Percentiles rank a stretch among this genome's conserved stretches.
Conservation (phyloP, 2,888 invertebrate species). For the Ochropleura leucogaster region DNA sequence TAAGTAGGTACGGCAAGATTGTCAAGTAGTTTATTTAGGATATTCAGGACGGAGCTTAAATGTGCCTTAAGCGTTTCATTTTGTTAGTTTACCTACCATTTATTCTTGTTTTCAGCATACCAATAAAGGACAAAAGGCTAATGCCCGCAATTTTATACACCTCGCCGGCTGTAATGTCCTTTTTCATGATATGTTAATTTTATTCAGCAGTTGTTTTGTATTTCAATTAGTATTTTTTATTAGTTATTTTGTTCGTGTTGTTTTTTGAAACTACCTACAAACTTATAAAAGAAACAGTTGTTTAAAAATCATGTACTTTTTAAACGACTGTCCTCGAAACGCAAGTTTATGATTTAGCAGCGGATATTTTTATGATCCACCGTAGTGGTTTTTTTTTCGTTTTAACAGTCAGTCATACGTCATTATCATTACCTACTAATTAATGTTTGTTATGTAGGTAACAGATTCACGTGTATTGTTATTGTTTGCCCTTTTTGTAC, state of each 20-base stretch:
- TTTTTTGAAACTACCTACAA: conserved; percentile 5
- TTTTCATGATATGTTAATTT: conserved; percentile 56
- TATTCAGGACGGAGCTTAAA: conserved; percentile 8
- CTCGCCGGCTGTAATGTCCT: conserved; percentile 42
- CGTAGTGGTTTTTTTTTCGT: background rate
- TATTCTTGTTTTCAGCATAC: conserved; percentile 62
- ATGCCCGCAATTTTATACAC: conserved; percentile 58
- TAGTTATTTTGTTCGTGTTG: conserved; percentile 23
- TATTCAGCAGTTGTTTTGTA: conserved; percentile 55
- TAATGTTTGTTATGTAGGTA: too few relatives aligned
- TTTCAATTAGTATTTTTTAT: conserved; percentile 45
- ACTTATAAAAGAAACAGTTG: too few relatives aligned
- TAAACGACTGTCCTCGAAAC: background rate
- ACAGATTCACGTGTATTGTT: too few relatives aligned
- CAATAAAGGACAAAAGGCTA: conserved; percentile 63
- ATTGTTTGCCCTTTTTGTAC: too few relatives aligned
- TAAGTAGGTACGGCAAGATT: too few relatives aligned
- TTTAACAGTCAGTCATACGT: too few relatives aligned
- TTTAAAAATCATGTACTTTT: background rate
- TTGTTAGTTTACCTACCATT: conserved; percentile 12
- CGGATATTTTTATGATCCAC: too few relatives aligned
- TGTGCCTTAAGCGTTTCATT: conserved; percentile 1
- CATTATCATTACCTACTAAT: too few relatives aligned
- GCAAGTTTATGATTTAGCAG: too few relatives aligned
- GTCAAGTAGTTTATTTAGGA: background rate